Percentiles rank a stretch among this genome's conserved stretches.
Conservation (phyloP, 2,113 vertebrate genomes). For the Amphiprion percula region DNA sequence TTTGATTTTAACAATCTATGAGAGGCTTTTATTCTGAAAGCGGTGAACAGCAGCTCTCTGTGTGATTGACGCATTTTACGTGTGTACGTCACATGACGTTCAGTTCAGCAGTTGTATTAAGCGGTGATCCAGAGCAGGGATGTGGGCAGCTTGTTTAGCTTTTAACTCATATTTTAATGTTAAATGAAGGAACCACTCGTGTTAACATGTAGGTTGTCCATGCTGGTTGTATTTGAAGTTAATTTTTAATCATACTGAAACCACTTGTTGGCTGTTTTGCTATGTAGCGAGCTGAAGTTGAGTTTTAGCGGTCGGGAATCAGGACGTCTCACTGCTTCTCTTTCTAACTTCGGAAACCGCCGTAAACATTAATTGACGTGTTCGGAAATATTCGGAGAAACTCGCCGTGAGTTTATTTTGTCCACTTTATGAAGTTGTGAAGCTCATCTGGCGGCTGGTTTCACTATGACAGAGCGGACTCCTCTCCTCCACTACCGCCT, state of each 20-base stretch:
- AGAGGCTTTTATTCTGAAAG: conserved; percentile 52
- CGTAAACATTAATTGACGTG: not conserved
- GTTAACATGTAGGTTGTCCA: not conserved
- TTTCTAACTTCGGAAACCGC: not conserved
- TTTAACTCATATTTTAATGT: not conserved
- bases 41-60: not conserved
- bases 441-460: not conserved
- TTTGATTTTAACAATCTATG: no score
- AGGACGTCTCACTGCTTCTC: not conserved
- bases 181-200: not conserved
- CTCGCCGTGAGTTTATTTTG: not conserved
- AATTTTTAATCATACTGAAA: not conserved
- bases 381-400: not conserved
- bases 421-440: conserved; percentile 16
- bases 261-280: not conserved
- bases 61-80: fast-evolving
- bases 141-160: fast-evolving
- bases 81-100: conserved; percentile 61
- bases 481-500: conserved; percentile 91
- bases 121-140: not conserved
- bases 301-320: not conserved
- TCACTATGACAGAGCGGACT: conserved; percentile 86
- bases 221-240: not conserved
- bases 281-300: conserved; percentile 18
- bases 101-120: not conserved